Conservation (phyloP, 2,797 vertebrate genomes). For the Glossophaga mutica region DNA sequence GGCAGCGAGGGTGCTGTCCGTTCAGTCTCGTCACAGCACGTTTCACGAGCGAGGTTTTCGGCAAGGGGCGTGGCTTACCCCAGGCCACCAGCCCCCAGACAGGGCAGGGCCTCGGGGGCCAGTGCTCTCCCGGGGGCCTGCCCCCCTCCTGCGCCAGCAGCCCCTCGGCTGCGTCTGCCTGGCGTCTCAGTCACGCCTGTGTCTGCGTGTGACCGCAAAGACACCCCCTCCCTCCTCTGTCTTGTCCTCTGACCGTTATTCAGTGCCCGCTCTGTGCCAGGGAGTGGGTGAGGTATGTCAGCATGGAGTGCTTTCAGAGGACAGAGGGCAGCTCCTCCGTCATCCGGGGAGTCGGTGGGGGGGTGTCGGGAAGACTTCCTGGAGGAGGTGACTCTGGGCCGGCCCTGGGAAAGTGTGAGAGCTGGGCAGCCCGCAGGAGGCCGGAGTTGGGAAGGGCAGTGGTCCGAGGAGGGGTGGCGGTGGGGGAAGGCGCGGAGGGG, state of each 20-base stretch:
- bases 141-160: rapidly evolving
- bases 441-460: not conserved
- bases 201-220: not conserved
- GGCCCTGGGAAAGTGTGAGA: too few species aligned
- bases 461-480: not conserved
- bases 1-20: not conserved
- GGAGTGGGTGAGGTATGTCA: not conserved
- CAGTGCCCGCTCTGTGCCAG: not conserved
- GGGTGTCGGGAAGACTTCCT: not conserved
- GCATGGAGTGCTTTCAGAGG: rapidly evolving
- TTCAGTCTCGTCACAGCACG: not conserved
- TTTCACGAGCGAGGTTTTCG: not conserved
- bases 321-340: not conserved
- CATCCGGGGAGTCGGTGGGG: not conserved
- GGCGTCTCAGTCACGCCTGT: rapidly evolving
- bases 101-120: not conserved
- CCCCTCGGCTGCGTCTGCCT: rapidly evolving
- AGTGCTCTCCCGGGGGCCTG: rapidly evolving
- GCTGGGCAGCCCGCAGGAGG: not conserved
- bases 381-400: not conserved
- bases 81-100: not conserved
- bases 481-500: not conserved
- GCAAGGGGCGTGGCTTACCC: not conserved
- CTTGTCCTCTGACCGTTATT: not conserved
- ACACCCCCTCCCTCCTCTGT: too few species aligned